Evolutionary conservation across 2,113 vertebrate genomes (phyloP), one percentile per base, ranked within the genome.

Genomic region (Ageneiosus marmoratus): DNA sequence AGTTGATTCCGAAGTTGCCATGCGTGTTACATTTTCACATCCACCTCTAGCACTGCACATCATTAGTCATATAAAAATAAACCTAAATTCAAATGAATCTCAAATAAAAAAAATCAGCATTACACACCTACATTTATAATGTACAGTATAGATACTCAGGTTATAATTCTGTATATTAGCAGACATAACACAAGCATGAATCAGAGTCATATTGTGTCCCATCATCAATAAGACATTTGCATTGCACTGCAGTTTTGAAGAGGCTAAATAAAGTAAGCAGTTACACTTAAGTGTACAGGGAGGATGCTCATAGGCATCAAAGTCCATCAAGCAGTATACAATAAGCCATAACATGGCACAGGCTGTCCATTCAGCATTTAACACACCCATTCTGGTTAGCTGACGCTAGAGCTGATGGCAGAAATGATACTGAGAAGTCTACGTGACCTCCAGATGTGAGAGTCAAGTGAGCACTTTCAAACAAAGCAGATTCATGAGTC

Each of bases 91-190:
- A 93, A 93, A 91, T 89, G 67, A 92, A 90, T 90, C 77, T 83
- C 1, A 74, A 70, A 79, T 81, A 77, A 41, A 87, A 86, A 88
- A 85, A 85, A 85, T 87, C 77, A 94, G 90, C 93, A 93, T 92
- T 90, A 92, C 92, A 94, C 91, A 92, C 87, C 88, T 90, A 94
- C 92, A 92, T 92, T 93, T 89, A 86, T 92, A 88, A 89, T 89
- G 92, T 94, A 94, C 92, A 94, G 89, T 88, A 91, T 94, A 94
- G 92, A 94, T 95, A 90, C 87, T 92, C 85, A 90, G 89, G 88
- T 91, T 90, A 87, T 90, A 92, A 93, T 91, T 90, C 88, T 89
- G 91, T 91, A 92, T 93, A 93, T 93, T 70, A 77, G 83, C 90
- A 91, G 90, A 91, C 90, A 91, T 93, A 93, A 88, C 93, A 94